phyloP scores from a whole-genome alignment of 1,140 invertebrate genomes.

The Sinonovacula constricta region DNA sequence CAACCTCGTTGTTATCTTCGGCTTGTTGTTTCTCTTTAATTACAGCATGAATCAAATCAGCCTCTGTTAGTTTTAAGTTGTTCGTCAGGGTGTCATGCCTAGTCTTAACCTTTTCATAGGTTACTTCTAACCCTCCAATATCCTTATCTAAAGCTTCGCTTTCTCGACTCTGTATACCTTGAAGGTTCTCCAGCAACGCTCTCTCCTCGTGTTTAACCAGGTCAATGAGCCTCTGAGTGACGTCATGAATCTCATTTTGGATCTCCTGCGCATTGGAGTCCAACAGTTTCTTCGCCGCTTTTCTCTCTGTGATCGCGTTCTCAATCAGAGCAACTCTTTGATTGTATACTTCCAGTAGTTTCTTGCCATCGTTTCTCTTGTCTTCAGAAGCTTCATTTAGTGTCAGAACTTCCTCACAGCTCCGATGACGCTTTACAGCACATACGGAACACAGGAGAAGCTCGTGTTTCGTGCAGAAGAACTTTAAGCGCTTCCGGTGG shows the following conservation, averaged over 20 bases:
- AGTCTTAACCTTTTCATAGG: not conserved
- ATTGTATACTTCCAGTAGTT: constrained; percentile 29
- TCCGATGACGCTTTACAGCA: constrained; percentile 44
- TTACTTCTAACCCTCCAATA: constrained; percentile 25
- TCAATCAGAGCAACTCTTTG: constrained; percentile 32
- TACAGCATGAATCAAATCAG: constrained; percentile 45
- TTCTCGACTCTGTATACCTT: constrained; percentile 34
- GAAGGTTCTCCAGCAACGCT: constrained; percentile 22
- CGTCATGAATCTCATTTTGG: constrained; percentile 41
- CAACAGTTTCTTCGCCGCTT: constrained; percentile 46
- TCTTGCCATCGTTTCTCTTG: constrained; percentile 36
- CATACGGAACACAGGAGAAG: constrained; percentile 47
- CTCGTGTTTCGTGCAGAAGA: constrained; percentile 49
- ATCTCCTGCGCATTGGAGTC: constrained; percentile 45
- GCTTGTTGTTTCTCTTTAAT: constrained; percentile 38
- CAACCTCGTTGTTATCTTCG: constrained; percentile 24
- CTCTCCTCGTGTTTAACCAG: constrained; percentile 44
- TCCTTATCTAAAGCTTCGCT: constrained; percentile 30
- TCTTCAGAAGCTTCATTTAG: constrained; percentile 41
- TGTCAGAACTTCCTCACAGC: constrained; percentile 41
- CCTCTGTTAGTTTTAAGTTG: constrained; percentile 28
- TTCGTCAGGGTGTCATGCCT: constrained; percentile 17
- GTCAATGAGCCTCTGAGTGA: constrained; percentile 46
- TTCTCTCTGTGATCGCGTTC: constrained; percentile 36
- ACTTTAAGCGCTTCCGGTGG: constrained; percentile 42